Evolutionary conservation across 2,888 invertebrate species (phyloP).

Genomic region (Griposia aprilina): DNA sequence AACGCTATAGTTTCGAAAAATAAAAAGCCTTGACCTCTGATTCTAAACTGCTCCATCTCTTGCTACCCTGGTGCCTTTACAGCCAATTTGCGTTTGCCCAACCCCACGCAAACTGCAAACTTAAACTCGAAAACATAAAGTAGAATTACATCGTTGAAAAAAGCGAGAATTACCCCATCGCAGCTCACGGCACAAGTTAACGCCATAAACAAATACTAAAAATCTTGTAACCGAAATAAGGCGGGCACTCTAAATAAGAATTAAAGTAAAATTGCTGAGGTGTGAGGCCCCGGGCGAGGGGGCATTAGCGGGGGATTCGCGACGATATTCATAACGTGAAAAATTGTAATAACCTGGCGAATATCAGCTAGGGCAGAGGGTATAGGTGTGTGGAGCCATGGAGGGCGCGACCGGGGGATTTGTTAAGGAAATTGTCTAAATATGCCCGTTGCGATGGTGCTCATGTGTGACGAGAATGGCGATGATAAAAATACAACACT

Average conservation of each 20-base stretch:
- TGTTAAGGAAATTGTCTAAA: slow-evolving; percentile 88
- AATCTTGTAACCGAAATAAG: slow-evolving; percentile 90
- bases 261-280: slow-evolving; percentile 90
- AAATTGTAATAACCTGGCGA: slow-evolving; percentile 90
- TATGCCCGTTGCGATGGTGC: slow-evolving; percentile 78
- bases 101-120: slow-evolving; percentile 73
- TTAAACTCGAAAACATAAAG: slow-evolving; percentile 76
- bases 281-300: slow-evolving; percentile 85
- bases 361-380: slow-evolving; percentile 82
- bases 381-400: slow-evolving; percentile 75
- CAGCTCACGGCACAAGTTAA: slow-evolving; percentile 82
- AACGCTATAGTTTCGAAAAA: slow-evolving; percentile 81
- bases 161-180: slow-evolving; percentile 85
- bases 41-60: slow-evolving; percentile 69
- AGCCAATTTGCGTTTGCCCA: slow-evolving; percentile 80
- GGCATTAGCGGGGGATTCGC: slow-evolving; percentile 80
- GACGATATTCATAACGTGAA: slow-evolving; percentile 90
- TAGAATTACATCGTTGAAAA: slow-evolving; percentile 82
- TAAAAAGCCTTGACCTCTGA: slow-evolving; percentile 86
- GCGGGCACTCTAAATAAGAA: slow-evolving; percentile 90
- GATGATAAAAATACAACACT: slow-evolving; percentile 46
- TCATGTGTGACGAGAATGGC: slow-evolving; percentile 69
- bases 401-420: slow-evolving; percentile 82
- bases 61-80: slow-evolving; percentile 69
- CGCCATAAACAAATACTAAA: slow-evolving; percentile 90